Percentiles rank a stretch among this genome's conserved stretches.
Conservation (phyloP, 2,888 invertebrate genomes). For the Liposcelis brunnea region DNA sequence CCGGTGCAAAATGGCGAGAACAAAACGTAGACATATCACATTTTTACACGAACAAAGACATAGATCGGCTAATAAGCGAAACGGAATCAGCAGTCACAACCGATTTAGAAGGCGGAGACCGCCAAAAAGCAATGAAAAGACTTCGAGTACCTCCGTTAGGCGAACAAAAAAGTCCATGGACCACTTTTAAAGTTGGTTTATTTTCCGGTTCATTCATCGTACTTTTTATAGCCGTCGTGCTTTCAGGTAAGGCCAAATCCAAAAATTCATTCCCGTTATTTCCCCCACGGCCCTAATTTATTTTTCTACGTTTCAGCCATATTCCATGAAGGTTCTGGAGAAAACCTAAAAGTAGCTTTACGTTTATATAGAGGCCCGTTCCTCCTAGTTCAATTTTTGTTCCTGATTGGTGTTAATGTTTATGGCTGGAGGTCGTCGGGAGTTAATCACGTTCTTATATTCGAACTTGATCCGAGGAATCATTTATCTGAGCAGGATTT, state of each 20-base stretch:
- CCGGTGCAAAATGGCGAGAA: slow-evolving; percentile 61
- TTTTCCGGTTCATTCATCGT: slow-evolving; percentile 70
- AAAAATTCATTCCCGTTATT: too few relatives aligned
- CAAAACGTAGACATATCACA: slow-evolving; percentile 65
- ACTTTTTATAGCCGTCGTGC: slow-evolving; percentile 47
- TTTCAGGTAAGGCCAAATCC: slow-evolving; percentile 48
- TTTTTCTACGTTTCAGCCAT: slow-evolving; percentile 26
- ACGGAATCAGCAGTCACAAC: slow-evolving; percentile 54
- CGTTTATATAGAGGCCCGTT: slow-evolving; percentile 65
- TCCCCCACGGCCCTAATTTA: background rate
- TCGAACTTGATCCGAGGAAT: slow-evolving; percentile 63
- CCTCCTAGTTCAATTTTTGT: slow-evolving; percentile 54
- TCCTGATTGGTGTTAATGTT: slow-evolving; percentile 62
- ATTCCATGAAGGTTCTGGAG: slow-evolving; percentile 31
- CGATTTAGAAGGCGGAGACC: slow-evolving; percentile 58
- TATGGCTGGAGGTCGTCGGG: slow-evolving; percentile 69
- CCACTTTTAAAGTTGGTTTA: slow-evolving; percentile 68
- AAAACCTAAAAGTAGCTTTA: slow-evolving; percentile 49
- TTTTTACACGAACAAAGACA: slow-evolving; percentile 72
- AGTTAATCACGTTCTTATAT: slow-evolving; percentile 69
- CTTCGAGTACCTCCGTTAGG: slow-evolving; percentile 71
- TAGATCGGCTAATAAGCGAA: slow-evolving; percentile 64
- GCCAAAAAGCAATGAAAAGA: slow-evolving; percentile 74
- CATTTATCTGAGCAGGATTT: slow-evolving; percentile 55
- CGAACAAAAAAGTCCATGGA: slow-evolving; percentile 67